Evolutionary conservation across 2,797 vertebrate genomes (phyloP), one percentile per base, ranked within the genome.

Genomic region (Cynopterus sphinx): DNA sequence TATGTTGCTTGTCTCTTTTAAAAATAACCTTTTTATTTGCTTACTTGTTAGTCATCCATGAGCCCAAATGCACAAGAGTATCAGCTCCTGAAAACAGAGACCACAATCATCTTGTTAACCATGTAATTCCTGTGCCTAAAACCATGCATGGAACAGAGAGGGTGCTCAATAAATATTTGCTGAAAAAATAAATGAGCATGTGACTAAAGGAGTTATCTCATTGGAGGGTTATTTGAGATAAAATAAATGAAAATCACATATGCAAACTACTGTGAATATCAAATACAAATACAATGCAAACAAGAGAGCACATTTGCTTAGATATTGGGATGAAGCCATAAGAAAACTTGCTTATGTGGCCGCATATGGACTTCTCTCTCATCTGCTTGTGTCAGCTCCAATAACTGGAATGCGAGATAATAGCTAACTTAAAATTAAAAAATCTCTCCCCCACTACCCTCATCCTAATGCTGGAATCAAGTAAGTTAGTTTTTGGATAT

Each of bases 391-490:
- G 68, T 94, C 65, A 79, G 49, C 91, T 92, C 65, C 6, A 51
- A 86, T 90, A 74, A 96, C 70, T 9, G 12, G 78, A 53, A 81
- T 86, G 68, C 55, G 93, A 90, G 87, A 68, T 81, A 84, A 95
- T 87, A 83, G 63, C 74, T 90, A 96, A 81, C 57, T 95, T 90
- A 94, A 57, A 95, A 93, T 88, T 87, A 74, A 96, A 89, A 93
- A 95, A 21, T 36, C 49, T 77, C 74, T 75, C 59, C 26, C 28
- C 91, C 83, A 93, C 87, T 84, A 63, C 49, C 2, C 22, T 95
- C 74, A 90, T 57, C 55, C 15, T 49, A 81, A 89, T 61, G 92
- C 77, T 95, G 63, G 92, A 73, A 97, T 36, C 3, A 57, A 92
- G 92, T 51, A 65, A 70, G 87, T 91, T 78, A 3, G 82, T 96